A percentile compares a stretch with the other conserved stretches of the same genome.
phyloP scores from a whole-genome alignment of 2,113 vertebrate genomes.

The Gobiocypris rarus region DNA sequence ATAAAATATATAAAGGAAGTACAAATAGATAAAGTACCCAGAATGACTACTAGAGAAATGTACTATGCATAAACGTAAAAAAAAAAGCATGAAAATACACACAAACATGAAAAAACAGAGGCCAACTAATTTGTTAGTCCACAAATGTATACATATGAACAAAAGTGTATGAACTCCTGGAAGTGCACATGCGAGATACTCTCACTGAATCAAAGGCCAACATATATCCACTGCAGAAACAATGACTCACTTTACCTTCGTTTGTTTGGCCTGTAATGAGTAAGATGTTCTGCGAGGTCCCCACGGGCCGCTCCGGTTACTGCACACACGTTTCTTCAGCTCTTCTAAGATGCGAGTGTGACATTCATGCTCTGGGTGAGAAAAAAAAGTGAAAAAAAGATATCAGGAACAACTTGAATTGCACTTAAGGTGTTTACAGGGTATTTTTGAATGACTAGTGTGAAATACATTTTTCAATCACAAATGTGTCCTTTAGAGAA shows the following conservation, averaged over 20 bases:
- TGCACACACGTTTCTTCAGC: slow-evolving; percentile 41
- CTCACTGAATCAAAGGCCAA: neutral
- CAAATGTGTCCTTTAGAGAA: slow-evolving; percentile 1
- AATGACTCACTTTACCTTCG: slow-evolving; percentile 39
- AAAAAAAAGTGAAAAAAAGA: slow-evolving; percentile 35
- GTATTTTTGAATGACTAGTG: slow-evolving; percentile 18
- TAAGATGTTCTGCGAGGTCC: slow-evolving; percentile 26
- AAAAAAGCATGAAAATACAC: neutral
- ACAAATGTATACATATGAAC: neutral
- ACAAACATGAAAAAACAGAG: neutral
- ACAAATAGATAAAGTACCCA: neutral
- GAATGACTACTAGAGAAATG: neutral
- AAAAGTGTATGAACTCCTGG: neutral
- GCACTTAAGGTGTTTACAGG: neutral
- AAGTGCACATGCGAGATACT: neutral
- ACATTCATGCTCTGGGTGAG: slow-evolving; percentile 48
- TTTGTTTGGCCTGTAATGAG: slow-evolving; percentile 19
- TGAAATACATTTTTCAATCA: neutral
- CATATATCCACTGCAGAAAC: neutral
- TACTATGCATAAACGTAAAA: neutral
- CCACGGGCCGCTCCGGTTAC: slow-evolving; percentile 37
- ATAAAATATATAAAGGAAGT: neutral
- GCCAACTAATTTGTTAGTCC: neutral
- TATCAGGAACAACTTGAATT: slow-evolving; percentile 18
- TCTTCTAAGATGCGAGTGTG: slow-evolving; percentile 35